Conservation (phyloP, 2,113 vertebrate species). For the Aptenodytes patagonicus region DNA sequence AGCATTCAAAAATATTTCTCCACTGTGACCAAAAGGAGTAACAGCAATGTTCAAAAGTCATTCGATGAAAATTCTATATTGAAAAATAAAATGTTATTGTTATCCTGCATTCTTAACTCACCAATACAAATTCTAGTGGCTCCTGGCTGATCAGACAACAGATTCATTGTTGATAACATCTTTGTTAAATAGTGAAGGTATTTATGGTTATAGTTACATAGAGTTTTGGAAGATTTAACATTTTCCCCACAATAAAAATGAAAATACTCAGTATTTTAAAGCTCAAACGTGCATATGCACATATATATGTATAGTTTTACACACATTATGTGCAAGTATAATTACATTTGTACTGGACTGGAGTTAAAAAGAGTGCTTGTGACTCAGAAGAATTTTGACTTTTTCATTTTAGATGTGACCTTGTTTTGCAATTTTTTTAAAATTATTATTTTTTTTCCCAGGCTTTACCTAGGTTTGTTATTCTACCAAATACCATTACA, state of each 20-base stretch:
- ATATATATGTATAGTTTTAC: not conserved
- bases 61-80: not conserved
- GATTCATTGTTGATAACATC: not conserved
- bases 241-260: not conserved
- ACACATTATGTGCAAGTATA: not conserved
- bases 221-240: not conserved
- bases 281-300: not conserved
- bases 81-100: not conserved
- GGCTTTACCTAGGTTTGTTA: not conserved
- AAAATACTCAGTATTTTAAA: not conserved
- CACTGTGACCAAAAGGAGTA: not conserved
- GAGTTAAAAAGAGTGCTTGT: not conserved
- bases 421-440: not conserved
- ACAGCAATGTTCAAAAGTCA: not conserved
- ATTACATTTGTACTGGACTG: not conserved
- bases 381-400: not conserved
- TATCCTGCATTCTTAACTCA: not conserved
- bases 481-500: not conserved
- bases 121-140: not conserved
- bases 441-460: not conserved
- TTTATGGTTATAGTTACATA: not conserved
- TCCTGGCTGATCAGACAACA: not conserved
- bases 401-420: not conserved
- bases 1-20: not conserved
- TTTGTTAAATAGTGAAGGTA: not conserved